Evolutionary conservation across 2,113 vertebrate genomes (phyloP), one percentile per base, ranked within the genome.

Genomic region (Anolis carolinensis): DNA sequence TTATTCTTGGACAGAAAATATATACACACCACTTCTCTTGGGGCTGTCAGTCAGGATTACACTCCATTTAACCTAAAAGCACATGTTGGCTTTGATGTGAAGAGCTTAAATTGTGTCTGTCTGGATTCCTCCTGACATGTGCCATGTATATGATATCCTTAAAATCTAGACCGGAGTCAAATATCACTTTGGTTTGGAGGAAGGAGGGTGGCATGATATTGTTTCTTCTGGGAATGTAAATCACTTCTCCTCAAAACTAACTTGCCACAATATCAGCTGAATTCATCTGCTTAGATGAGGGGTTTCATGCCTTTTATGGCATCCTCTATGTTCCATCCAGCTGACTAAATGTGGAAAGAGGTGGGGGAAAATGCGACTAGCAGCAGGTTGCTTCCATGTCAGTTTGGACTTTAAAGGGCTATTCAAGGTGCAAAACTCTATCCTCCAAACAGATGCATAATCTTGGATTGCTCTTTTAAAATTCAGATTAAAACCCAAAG

Each of bases 161-260:
- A 71, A 80, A 86, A 86, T 80, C 50, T 72, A 62, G 77, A 62
- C 50, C 48, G 68, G 83, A 85, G 75, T 70, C 75, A 85, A 78
- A 81, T 80, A 21, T 70, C 30, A 81, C 34, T 80, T 63, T 44
- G 55, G 50, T 81, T 80, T 72, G 36, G 77, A 74, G 73, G 55
- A 73, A 73, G 21, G 36, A 80, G 36, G n/a, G 4, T 30, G 30
- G 14, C 23, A 80, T 77, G 62, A 81, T 80, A 63, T 77, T 80
- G 44, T 63, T 79, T 78, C 44, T 79, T 79, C 67, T 85, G 73
- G 39, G 72, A 75, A 75, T 21, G 67, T 39, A 30, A 25, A 20
- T 30, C 67, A 30, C 16, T 63, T 39, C 14, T 44, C 52, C 30
- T 52, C 23, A 13, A 77, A 36, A 70, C 55, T 16, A 78, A 21